Evolutionary conservation across 1,140 invertebrate species (phyloP).

Genomic region (Daktulosphaira vitifoliae): DNA sequence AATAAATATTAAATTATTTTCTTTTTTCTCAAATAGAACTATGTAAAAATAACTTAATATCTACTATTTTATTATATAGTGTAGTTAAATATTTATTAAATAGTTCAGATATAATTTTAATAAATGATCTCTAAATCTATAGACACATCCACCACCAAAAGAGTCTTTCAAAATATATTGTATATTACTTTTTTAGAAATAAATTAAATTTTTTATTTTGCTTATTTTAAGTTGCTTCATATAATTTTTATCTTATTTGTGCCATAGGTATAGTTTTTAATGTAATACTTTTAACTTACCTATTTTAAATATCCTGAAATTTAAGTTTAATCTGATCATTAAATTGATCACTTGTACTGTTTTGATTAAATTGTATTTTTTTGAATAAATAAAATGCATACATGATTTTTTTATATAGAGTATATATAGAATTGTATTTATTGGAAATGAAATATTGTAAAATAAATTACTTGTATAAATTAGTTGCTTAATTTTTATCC

Average conservation of each 20-base stretch:
- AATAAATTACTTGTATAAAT: no score
- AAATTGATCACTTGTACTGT: not conserved
- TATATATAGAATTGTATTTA: not conserved
- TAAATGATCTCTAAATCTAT: constrained; percentile 24
- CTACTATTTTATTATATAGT: constrained; percentile 20
- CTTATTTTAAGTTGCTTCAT: constrained; percentile 1
- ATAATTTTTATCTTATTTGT: constrained; percentile 12
- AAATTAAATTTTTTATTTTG: not conserved
- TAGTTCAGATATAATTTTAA: constrained; percentile 19
- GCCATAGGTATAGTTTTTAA: constrained; percentile 4
- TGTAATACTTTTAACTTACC: no score
- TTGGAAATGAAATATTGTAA: not conserved
- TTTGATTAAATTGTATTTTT: not conserved
- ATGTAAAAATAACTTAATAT: not conserved
- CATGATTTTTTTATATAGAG: not conserved
- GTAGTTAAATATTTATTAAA: constrained; percentile 3
- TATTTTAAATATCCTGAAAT: no score
- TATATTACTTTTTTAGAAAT: not conserved
- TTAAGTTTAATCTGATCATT: not conserved
- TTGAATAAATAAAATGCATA: no score
- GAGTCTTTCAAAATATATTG: constrained; percentile 20
- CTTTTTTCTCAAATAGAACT: no score
- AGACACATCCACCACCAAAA: constrained; percentile 21
- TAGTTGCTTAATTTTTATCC: no score
- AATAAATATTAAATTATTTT: no score